phyloP scores from a whole-genome alignment of 2,888 invertebrate species.

The Trichogramma dendrolimi region DNA sequence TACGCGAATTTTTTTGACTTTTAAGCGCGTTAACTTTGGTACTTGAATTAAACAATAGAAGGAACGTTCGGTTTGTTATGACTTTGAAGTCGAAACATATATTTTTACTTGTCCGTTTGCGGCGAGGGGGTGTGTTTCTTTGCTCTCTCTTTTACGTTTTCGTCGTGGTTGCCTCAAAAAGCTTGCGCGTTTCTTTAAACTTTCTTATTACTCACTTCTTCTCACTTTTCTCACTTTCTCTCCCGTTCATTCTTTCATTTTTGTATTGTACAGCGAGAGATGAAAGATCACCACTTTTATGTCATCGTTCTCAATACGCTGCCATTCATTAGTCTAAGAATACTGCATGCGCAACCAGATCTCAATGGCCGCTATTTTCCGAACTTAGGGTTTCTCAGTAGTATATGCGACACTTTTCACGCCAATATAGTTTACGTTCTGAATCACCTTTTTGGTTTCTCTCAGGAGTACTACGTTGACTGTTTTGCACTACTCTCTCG shows the following conservation, averaged over 20 bases:
- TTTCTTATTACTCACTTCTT: constrained; percentile 4
- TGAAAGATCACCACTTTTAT: constrained; percentile 3
- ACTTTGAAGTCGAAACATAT: too few species aligned
- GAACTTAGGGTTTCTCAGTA: too few species aligned
- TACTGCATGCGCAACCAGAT: too few species aligned
- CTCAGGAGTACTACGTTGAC: too few species aligned
- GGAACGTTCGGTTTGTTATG: constrained; percentile 32
- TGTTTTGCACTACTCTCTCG: too few species aligned
- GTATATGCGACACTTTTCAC: too few species aligned
- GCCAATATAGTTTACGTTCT: too few species aligned
- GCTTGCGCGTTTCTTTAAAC: constrained; percentile 10
- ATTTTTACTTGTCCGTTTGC: neutral
- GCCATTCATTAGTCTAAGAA: too few species aligned
- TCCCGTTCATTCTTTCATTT: neutral
- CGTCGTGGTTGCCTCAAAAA: constrained; percentile 18
- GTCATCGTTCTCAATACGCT: neutral
- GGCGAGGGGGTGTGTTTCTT: constrained; percentile 42
- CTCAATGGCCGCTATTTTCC: too few species aligned
- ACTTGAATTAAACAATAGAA: constrained; percentile 51
- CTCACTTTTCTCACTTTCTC: neutral
- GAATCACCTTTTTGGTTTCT: too few species aligned
- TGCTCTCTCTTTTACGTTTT: constrained; percentile 24
- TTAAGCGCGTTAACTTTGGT: constrained; percentile 49
- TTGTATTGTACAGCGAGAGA: neutral
- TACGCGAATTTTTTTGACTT: constrained; percentile 46